These are phyloP conservation scores for Epirrita christyi DNA, from an alignment of 2,888 invertebrate species.

Conservation along the genomic window DNA sequence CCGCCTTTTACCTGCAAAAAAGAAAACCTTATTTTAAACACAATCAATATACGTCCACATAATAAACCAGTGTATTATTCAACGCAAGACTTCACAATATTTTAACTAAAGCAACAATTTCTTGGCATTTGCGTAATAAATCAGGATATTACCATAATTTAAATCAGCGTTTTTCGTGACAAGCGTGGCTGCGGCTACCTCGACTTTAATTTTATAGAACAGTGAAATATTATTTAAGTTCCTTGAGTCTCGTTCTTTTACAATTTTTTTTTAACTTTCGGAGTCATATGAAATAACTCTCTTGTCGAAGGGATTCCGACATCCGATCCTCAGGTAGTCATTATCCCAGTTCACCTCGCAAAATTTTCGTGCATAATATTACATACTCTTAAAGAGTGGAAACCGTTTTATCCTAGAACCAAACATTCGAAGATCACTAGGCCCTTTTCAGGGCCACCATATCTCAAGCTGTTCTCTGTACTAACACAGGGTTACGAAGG, in stretches of 20 bases:
- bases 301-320: no score
- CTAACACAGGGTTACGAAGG: no score
- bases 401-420: no score
- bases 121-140: slow-evolving; percentile 50
- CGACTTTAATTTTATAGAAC: slow-evolving; percentile 35
- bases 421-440: no score
- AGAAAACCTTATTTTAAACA: slow-evolving; percentile 38
- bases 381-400: no score
- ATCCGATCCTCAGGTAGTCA: no score
- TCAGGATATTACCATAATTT: slow-evolving; percentile 56
- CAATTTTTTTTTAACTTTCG: no score
- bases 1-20: slow-evolving; percentile 53
- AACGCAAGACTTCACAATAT: slow-evolving; percentile 30
- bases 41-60: slow-evolving; percentile 15
- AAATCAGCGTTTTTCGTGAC: slow-evolving; percentile 46
- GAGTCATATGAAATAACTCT: no score
- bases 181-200: slow-evolving; percentile 35
- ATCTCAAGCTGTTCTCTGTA: no score
- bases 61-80: slow-evolving; percentile 26
- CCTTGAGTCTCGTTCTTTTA: slow-evolving; percentile 4
- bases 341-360: no score
- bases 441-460: no score
- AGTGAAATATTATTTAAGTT: slow-evolving; percentile 30
- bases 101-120: slow-evolving; percentile 40
- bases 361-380: no score